Evolutionary conservation across 2,113 vertebrate genomes (phyloP), one percentile per base, ranked within the genome.

Genomic region (Eclectus roratus): DNA sequence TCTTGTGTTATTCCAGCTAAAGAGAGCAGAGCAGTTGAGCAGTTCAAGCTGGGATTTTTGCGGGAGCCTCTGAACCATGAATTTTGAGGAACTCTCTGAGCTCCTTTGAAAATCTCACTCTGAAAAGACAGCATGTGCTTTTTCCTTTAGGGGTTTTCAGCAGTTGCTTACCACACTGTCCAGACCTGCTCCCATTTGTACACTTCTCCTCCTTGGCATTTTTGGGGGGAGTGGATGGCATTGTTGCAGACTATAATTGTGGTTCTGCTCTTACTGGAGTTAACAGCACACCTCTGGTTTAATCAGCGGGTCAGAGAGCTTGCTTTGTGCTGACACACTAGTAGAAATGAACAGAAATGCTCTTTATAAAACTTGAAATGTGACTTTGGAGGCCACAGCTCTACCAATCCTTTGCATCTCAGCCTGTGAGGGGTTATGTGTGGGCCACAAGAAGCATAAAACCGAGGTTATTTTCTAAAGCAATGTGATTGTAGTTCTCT

Each of bases 171-270:
- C 63, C 3, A 2, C 13, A 5, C 24, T 53, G 23, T 58, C 39
- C 43, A 49, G 29, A 15, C 23, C 9, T 56, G 24, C 33, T 55
- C 24, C 35, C 3, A 0, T 41, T 49, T 69, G 24, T 78, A 16
- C 56, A 9, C 16, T 66, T 61, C 33, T 23, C 50, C 33, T 68
- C 23, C 31, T 12, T 71, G 61, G 25, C 35, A 5, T 60, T 71
- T 82, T 55, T 39, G 0, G 1, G 17, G 19, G 41, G 23, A 64
- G 18, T 1, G 0, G 6, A 13, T 76, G n/a, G 4, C 1, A 0
- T 12, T 70, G 41, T 25, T 86, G 55, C 1, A 1, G 64, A 15
- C 19, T 37, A 9, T 46, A 65, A 29, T 35, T 53, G 41, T 29
- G 28, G n/a, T 56, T 82, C 55, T 61, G 35, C 9, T 35, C 55